phyloP scores from a whole-genome alignment of 2,888 invertebrate species.

The Aleiodes testaceus region DNA sequence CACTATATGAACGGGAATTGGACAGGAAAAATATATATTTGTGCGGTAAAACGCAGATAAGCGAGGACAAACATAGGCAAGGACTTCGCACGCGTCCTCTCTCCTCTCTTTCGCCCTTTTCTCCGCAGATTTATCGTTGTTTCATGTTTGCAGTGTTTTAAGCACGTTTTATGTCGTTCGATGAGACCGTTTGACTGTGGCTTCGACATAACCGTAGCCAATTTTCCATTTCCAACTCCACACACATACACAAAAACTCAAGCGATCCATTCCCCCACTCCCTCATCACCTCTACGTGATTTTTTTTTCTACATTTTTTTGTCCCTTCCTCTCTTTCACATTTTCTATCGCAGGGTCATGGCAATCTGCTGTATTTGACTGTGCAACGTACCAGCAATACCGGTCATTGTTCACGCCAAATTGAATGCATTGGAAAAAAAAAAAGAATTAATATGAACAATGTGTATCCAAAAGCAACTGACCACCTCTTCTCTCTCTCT shows the following conservation, averaged over 20 bases:
- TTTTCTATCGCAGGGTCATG: slow-evolving; percentile 41
- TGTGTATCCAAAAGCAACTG: slow-evolving; percentile 50
- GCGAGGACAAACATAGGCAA: slow-evolving; percentile 21
- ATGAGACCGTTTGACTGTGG: slow-evolving; percentile 41
- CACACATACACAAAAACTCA: slow-evolving; percentile 28
- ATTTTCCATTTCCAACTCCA: slow-evolving; percentile 51
- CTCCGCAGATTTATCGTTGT: slow-evolving; percentile 45
- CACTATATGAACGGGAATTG: background rate
- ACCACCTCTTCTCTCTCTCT: slow-evolving; percentile 29
- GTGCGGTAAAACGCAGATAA: slow-evolving; percentile 40
- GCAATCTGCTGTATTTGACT: slow-evolving; percentile 56
- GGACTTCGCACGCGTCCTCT: slow-evolving; percentile 46
- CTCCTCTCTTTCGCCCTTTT: slow-evolving; percentile 28
- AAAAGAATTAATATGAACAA: slow-evolving; percentile 60
- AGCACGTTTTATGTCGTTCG: slow-evolving; percentile 51
- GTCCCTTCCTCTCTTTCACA: slow-evolving; percentile 39
- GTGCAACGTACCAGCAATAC: slow-evolving; percentile 53
- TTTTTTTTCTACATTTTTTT: slow-evolving; percentile 31
- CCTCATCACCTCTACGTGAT: slow-evolving; percentile 37
- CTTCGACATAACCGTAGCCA: slow-evolving; percentile 43
- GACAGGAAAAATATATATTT: slow-evolving; percentile 32
- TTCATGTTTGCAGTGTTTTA: slow-evolving; percentile 51
- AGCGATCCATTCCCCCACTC: slow-evolving; percentile 28
- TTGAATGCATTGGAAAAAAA: slow-evolving; percentile 57
- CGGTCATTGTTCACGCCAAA: slow-evolving; percentile 61